Base-by-base conservation (phyloP, 1,140 invertebrate species). In the Batillaria attramentaria region DNA sequence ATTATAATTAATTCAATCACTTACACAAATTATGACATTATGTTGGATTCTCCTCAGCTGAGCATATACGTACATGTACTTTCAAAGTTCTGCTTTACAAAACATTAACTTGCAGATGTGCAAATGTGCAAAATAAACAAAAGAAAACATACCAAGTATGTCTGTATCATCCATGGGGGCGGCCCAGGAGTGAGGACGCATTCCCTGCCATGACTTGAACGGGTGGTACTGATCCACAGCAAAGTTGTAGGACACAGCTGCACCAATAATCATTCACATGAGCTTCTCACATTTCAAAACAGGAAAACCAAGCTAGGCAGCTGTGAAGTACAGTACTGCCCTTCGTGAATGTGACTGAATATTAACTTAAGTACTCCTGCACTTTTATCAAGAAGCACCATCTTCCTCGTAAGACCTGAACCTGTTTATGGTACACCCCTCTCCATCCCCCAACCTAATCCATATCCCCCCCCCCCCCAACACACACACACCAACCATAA, bases 241-340 rank as follows among this genome's bases (percentile, higher is more conserved):
- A 85, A 90, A 90, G 82, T 90, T 90, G 82, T 85, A 89, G 4
- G 88, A 89, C 72, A 89, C 69, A n/a, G 88, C 88, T 89, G 84
- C 33, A 79, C 77, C n/a, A 18, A 76, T 72, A 77, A 80, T 60
- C 24, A 13, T 24, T 50, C 24, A 50, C 46, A 50, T 50, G 46
- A 62, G 28, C 57, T 6, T 6, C 6, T 16, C 65, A 66, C n/a
- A 66, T 66, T 37, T 35, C 31, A 6, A 66, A 4, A 10, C 35
- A 66, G 31, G 33, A 66, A 28, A 66, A 24, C 13, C 35, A 66
- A 33, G 33, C n/a, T n/a, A n/a, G n/a, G n/a, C n/a, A n/a, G n/a
- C n/a, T n/a, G n/a, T n/a, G n/a, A n/a, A n/a, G n/a, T n/a, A n/a
- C n/a, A n/a, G n/a, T n/a, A n/a, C n/a, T n/a, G n/a, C n/a, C n/a